Percentiles rank a stretch among this genome's conserved stretches.
phyloP scores from a whole-genome alignment of 2,113 vertebrate genomes.

The Clarias magur region DNA sequence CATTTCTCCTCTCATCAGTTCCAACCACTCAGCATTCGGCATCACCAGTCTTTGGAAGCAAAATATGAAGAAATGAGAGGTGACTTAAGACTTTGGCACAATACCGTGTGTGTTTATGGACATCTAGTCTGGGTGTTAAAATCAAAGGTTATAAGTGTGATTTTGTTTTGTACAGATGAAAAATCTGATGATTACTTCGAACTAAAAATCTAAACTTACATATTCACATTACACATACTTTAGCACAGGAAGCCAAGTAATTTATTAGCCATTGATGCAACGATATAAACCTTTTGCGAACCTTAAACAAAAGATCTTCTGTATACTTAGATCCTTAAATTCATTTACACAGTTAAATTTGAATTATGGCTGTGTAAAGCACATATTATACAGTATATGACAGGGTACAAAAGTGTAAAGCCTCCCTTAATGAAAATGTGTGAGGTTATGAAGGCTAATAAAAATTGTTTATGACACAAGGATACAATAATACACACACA shows the following conservation, averaged over 20 bases:
- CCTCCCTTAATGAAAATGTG: conserved; percentile 10
- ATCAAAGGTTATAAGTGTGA: not conserved
- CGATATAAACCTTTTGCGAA: not conserved
- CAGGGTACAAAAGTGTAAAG: not conserved
- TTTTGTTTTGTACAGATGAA: not conserved
- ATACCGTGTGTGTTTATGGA: no score
- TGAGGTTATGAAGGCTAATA: conserved; percentile 12
- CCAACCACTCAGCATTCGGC: no score
- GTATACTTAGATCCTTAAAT: not conserved
- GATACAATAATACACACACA: not conserved
- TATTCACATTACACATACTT: not conserved
- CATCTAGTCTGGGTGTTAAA: not conserved
- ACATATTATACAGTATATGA: conserved; percentile 10
- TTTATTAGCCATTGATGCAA: not conserved
- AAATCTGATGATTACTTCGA: not conserved
- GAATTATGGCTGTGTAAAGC: not conserved
- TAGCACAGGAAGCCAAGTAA: not conserved
- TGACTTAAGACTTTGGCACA: no score
- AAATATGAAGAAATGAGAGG: no score
- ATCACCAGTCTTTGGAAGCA: no score
- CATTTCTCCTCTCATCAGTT: no score
- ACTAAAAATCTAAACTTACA: no score
- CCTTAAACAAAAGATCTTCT: not conserved
- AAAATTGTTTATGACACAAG: conserved; percentile 17
- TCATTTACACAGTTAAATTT: not conserved